Evolutionary conservation across 2,113 vertebrate genomes (phyloP).

Genomic region (Pomatostomus ruficeps): DNA sequence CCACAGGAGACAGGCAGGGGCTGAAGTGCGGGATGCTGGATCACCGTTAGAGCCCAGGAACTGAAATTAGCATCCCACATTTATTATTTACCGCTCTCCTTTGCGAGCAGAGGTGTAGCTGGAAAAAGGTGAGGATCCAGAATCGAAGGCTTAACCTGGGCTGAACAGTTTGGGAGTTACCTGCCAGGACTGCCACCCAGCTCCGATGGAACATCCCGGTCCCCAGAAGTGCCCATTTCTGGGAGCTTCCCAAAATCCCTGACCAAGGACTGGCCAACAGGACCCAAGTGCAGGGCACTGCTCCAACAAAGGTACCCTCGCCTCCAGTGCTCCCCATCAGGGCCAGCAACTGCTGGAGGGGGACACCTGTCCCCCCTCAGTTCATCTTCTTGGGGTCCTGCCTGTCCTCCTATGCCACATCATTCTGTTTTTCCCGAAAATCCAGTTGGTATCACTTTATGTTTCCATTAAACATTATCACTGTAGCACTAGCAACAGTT

Average conservation of each 20-base stretch:
- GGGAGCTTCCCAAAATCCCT: background rate
- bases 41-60: background rate
- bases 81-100: background rate
- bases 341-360: fast-evolving
- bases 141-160: background rate
- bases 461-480: background rate
- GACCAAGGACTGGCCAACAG: fast-evolving
- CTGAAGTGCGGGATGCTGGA: background rate
- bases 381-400: background rate
- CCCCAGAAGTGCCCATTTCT: background rate
- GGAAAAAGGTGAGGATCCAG: fast-evolving
- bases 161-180: background rate
- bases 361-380: fast-evolving
- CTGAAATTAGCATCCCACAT: background rate
- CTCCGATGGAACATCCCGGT: fast-evolving
- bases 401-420: background rate
- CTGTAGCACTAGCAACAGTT: background rate
- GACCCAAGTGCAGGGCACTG: background rate
- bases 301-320: background rate
- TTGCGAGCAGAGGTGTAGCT: fast-evolving
- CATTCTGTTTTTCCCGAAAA: fast-evolving
- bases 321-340: background rate
- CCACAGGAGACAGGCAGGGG: background rate
- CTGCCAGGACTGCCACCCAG: background rate
- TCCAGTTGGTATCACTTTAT: background rate